Base-by-base conservation (phyloP, 2,888 invertebrate species). In the Muschampia plurimacula region DNA sequence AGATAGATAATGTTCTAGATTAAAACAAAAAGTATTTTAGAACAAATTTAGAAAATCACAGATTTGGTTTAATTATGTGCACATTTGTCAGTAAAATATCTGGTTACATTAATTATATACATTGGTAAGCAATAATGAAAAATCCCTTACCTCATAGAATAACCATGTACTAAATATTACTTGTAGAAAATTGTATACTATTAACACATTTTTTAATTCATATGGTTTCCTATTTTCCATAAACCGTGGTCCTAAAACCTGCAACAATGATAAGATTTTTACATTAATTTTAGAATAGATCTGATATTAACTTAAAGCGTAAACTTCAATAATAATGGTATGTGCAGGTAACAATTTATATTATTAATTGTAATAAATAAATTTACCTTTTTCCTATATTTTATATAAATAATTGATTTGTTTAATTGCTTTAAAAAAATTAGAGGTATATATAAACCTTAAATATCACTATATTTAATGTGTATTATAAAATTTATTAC, bases 211-310 rank as follows among this genome's bases (percentile, higher is more conserved):
- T 89, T 97, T 96, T 86, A 98, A 92, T 88, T 98, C 96, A 91
- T 97, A 96, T 77, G 98, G 98, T 94, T 98, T 97, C 85, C 98
- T 96, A 94, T 97, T 97, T 92, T 97, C 97, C 99, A 99, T 99
- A 86, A 97, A 92, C 89, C 96, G 96, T 82, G 98, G 98, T 75
- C 98, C 98, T 87, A 97, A 88, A 86, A 97, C 96, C 96, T 97
- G 92, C 75, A 91, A 95, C 77, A 75, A 74, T 75, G 79, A 79
- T 9, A 46, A 71, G 69, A 36, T 67, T 5, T 32, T 10, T 15
- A 13, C 39, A 39, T 65, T 39, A 22, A 36, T 39, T 39, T n/a
- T 39, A 12, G 13, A 10, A 12, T 13, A 55, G 55, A 5, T 55
- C n/a, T 7, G 3, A 3, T 2, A 46, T 46, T 46, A 12, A 6